Conservation (phyloP, 2,797 vertebrate genomes). For the Anableps anableps region DNA sequence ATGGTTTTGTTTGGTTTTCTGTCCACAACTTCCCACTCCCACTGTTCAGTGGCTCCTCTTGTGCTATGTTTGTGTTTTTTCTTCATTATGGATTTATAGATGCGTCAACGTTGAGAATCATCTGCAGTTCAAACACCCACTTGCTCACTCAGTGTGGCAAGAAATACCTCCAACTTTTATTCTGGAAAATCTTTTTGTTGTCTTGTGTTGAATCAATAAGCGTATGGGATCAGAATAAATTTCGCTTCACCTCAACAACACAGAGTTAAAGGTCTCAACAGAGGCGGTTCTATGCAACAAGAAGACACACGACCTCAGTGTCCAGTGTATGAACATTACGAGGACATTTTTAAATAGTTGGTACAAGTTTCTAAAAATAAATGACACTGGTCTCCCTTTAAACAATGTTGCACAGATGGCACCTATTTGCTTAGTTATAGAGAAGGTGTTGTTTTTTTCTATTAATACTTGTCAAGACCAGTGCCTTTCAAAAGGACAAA, state of each 20-base stretch:
- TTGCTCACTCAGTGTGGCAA: conserved; percentile 56
- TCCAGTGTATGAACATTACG: conserved; percentile 54
- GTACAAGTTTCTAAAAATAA: conserved; percentile 78
- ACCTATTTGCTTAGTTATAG: conserved; percentile 64
- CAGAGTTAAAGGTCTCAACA: conserved; percentile 48
- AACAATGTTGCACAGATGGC: conserved; percentile 75
- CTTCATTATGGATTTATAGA: conserved; percentile 74
- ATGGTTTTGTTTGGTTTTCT: conserved; percentile 57
- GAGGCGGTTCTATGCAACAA: conserved; percentile 46
- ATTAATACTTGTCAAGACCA: conserved; percentile 59
- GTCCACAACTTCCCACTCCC: conserved; percentile 66
- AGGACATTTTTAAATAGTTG: conserved; percentile 69
- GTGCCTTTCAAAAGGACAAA: neutral
- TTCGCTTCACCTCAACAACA: conserved; percentile 54
- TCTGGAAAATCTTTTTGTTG: conserved; percentile 52
- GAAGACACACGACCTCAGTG: conserved; percentile 44
- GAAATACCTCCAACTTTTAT: conserved; percentile 62
- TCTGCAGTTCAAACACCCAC: conserved; percentile 63
- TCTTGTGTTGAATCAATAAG: conserved; percentile 68
- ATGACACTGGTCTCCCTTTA: conserved; percentile 56
- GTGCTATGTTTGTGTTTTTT: conserved; percentile 73
- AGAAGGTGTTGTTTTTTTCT: conserved; percentile 59
- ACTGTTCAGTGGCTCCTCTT: conserved; percentile 61
- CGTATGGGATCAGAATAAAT: conserved; percentile 56
- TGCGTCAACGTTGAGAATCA: conserved; percentile 64